Percentiles rank a stretch among this genome's conserved stretches.
These are phyloP conservation scores for Pyralis farinalis DNA, from an alignment of 2,888 invertebrate genomes.

Conservation along the genomic window DNA sequence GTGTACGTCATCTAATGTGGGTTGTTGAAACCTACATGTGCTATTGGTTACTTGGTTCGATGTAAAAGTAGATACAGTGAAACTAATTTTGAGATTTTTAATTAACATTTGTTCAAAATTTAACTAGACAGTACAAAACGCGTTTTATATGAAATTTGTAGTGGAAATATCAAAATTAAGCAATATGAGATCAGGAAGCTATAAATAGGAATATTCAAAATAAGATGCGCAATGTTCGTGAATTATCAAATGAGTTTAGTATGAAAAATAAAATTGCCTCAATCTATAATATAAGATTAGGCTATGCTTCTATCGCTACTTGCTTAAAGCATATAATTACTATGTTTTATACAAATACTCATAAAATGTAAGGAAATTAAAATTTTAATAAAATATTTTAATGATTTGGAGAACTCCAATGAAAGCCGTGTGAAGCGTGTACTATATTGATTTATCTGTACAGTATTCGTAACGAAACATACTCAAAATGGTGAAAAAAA, in stretches of 20 bases:
- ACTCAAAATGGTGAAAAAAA: conserved; percentile 26
- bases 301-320: conserved; percentile 10
- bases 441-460: conserved; percentile 20
- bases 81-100: neutral
- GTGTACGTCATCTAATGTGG: conserved; percentile 19
- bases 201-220: conserved; percentile 7
- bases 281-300: conserved; percentile 25
- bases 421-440: conserved; percentile 17
- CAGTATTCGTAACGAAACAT: conserved; percentile 25
- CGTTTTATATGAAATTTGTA: no score
- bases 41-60: conserved; percentile 2
- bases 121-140: no score
- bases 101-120: no score
- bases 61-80: conserved; percentile 2
- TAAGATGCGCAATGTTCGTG: conserved; percentile 23
- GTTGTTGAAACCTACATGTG: conserved; percentile 22
- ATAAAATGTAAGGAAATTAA: neutral
- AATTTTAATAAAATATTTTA: neutral
- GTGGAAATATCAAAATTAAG: no score
- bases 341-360: neutral
- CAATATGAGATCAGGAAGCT: neutral
- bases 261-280: conserved; percentile 24
- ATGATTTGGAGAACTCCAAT: neutral
- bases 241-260: conserved; percentile 16
- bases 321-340: neutral